phyloP scores from a whole-genome alignment of 92 coral and sea anemone species.

The Zoanthus sociatus region DNA sequence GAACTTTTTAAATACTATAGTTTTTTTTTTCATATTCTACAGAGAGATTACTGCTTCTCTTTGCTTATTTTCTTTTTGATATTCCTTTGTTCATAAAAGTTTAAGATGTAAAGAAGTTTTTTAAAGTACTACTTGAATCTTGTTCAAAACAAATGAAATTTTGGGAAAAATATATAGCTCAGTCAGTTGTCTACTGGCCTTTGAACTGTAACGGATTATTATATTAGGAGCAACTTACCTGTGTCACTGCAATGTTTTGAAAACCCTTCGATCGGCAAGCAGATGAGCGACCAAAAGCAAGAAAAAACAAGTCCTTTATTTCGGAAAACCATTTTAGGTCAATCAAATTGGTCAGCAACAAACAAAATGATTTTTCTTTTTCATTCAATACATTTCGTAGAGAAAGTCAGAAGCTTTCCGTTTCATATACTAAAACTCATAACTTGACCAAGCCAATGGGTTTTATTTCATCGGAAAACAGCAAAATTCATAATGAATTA shows the following conservation, averaged over 20 bases:
- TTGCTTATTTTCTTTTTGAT: too few relatives aligned
- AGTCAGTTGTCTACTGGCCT: too few relatives aligned
- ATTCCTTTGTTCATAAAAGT: too few relatives aligned
- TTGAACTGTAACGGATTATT: too few relatives aligned
- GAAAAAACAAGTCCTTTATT: neutral
- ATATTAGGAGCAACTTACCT: neutral
- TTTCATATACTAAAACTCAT: neutral
- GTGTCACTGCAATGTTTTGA: constrained; percentile 33
- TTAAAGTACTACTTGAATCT: too few relatives aligned
- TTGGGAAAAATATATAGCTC: too few relatives aligned
- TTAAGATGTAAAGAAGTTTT: too few relatives aligned
- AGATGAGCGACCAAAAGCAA: neutral
- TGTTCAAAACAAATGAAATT: too few relatives aligned
- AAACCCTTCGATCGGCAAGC: neutral
- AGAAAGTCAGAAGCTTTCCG: neutral
- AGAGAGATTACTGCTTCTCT: too few relatives aligned
- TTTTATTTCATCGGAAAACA: neutral
- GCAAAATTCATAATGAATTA: neutral
- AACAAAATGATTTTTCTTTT: neutral
- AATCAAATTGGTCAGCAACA: neutral
- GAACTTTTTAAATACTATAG: too few relatives aligned
- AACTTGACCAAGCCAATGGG: neutral
- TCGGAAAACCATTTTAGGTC: neutral
- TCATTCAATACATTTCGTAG: neutral
- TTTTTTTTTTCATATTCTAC: too few relatives aligned